Evolutionary conservation across 2,113 vertebrate genomes (phyloP).

Genomic region (Morone chrysops): DNA sequence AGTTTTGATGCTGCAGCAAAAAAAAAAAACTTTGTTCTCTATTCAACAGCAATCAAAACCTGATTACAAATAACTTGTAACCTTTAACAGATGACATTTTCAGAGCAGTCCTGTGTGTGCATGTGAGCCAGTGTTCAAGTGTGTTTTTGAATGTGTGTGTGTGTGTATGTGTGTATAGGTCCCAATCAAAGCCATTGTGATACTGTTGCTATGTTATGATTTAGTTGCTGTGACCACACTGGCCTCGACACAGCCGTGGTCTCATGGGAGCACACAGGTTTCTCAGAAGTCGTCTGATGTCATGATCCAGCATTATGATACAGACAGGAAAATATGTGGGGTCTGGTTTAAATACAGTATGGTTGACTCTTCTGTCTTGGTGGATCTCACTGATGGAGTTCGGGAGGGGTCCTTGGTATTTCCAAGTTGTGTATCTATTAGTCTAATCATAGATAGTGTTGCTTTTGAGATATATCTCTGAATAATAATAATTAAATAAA

Average conservation of each 20-base stretch:
- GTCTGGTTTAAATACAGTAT: conserved; percentile 23
- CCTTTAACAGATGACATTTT: conserved; percentile 41
- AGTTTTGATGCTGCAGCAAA: neutral
- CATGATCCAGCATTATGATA: conserved; percentile 54
- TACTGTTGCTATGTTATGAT: conserved; percentile 60
- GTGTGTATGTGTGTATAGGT: neutral
- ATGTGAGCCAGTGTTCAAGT: neutral
- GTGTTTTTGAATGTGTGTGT: neutral
- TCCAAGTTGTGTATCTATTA: neutral
- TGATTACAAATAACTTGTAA: conserved; percentile 42
- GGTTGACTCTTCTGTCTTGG: neutral
- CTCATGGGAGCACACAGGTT: conserved; percentile 36
- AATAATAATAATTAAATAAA: too few species aligned
- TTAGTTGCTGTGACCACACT: conserved; percentile 37
- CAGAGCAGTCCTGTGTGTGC: neutral
- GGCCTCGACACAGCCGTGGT: conserved; percentile 28
- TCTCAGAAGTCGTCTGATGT: conserved; percentile 54
- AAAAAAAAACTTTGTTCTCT: conserved; percentile 20
- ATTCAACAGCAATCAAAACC: conserved; percentile 27
- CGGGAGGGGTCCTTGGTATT: neutral
- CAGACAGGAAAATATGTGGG: conserved; percentile 53
- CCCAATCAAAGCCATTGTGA: conserved; percentile 36
- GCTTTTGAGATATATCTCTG: too few species aligned
- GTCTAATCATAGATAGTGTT: too few species aligned
- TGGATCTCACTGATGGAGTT: conserved; percentile 13